phyloP scores from a whole-genome alignment of 2,113 vertebrate genomes.

The Osmerus eperlanus region DNA sequence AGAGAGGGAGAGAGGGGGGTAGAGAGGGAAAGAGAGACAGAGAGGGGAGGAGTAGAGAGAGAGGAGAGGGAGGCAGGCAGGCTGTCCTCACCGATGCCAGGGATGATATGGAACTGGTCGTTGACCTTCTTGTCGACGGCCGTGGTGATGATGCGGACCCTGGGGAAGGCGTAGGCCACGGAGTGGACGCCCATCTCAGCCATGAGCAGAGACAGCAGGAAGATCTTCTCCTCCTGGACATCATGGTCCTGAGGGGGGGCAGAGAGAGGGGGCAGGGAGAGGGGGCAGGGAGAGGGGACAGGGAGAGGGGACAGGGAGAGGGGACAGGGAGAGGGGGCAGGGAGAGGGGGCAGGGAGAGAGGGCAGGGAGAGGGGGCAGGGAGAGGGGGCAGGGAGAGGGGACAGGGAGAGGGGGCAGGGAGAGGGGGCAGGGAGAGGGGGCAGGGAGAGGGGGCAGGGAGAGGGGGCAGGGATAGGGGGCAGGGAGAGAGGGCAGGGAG shows the following conservation, averaged over 20 bases:
- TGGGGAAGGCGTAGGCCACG: conserved; percentile 87
- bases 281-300: not conserved
- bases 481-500: too few relatives aligned
- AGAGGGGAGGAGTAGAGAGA: not conserved
- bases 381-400: too few relatives aligned
- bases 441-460: not conserved
- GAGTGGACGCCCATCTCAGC: conserved; percentile 90
- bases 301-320: too few relatives aligned
- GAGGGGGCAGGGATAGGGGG: too few relatives aligned
- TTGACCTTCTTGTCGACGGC: conserved; percentile 88
- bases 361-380: not conserved
- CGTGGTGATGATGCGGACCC: conserved; percentile 86
- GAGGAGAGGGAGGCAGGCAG: not conserved
- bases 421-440: too few relatives aligned
- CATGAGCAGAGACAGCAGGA: conserved; percentile 86
- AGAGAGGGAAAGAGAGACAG: not conserved
- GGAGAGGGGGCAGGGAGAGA: too few relatives aligned
- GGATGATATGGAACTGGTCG: conserved; percentile 89
- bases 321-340: too few relatives aligned
- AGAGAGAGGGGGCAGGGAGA: too few relatives aligned
- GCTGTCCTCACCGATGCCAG: conserved; percentile 80
- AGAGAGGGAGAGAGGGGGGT: not conserved
- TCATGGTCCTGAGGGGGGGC: conserved; percentile 78
- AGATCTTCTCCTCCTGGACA: conserved; percentile 87
- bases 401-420: too few relatives aligned